A percentile compares a stretch with the other conserved stretches of the same genome.
phyloP scores from a whole-genome alignment of 2,113 vertebrate genomes.

The Elgaria multicarinata region DNA sequence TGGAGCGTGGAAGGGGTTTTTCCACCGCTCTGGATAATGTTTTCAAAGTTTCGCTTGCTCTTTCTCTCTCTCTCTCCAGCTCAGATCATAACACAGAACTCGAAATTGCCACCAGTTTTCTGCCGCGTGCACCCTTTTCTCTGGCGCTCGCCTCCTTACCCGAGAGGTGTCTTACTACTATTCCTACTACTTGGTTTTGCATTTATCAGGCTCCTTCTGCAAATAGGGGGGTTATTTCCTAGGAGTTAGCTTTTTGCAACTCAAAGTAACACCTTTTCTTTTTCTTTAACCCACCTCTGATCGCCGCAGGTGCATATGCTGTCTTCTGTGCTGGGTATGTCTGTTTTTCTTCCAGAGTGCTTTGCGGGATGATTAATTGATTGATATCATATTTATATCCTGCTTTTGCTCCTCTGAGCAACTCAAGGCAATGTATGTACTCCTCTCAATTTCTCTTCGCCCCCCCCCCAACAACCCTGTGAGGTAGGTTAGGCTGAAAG shows the following conservation, averaged over 20 bases:
- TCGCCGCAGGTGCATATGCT: neutral
- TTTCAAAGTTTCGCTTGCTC: conserved; percentile 27
- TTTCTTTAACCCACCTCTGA: neutral
- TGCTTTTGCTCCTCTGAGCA: too few species aligned
- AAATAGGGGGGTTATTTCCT: conserved; percentile 40
- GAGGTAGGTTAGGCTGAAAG: too few species aligned
- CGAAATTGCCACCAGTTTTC: conserved; percentile 57
- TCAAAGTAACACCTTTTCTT: neutral
- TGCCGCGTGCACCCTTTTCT: conserved; percentile 68
- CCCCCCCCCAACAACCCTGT: too few species aligned
- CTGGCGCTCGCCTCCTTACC: conserved; percentile 58
- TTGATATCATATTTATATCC: too few species aligned
- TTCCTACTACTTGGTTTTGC: conserved; percentile 44
- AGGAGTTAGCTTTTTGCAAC: conserved; percentile 20
- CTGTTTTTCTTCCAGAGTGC: neutral
- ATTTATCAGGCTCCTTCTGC: conserved; percentile 56
- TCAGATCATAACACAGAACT: conserved; percentile 58
- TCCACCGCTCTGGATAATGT: conserved; percentile 62
- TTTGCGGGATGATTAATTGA: neutral
- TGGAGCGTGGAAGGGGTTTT: conserved; percentile 63
- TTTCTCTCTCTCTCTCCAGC: conserved; percentile 50
- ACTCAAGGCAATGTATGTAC: too few species aligned
- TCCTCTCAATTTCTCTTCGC: too few species aligned
- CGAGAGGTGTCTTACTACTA: conserved; percentile 51
- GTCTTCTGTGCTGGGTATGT: neutral